phyloP scores from a whole-genome alignment of 2,888 invertebrate species.

The Volucella bombylans region DNA sequence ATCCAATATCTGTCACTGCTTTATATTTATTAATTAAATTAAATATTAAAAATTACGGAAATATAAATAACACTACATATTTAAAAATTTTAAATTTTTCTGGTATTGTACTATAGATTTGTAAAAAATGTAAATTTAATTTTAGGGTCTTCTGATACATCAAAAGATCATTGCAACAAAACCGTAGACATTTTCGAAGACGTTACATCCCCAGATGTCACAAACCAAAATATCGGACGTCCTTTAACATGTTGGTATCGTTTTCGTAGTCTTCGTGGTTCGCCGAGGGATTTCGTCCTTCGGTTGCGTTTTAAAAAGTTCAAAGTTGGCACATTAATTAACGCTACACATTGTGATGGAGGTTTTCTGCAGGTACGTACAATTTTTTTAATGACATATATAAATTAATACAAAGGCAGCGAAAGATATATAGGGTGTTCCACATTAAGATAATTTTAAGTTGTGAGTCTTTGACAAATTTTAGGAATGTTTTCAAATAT shows the following conservation, averaged over 20 bases:
- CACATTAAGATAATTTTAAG: no score
- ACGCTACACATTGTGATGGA: conserved; percentile 93
- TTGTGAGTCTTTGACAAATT: no score
- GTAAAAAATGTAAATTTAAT: not conserved
- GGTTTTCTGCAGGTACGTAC: conserved; percentile 91
- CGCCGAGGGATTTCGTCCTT: conserved; percentile 94
- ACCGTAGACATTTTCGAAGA: conserved; percentile 97
- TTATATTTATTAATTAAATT: no score
- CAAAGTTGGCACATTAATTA: conserved; percentile 93
- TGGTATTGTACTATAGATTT: not conserved
- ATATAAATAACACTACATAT: no score
- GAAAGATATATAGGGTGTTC: no score
- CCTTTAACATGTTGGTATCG: conserved; percentile 95
- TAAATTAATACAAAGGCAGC: no score
- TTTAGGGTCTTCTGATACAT: conserved; percentile 78
- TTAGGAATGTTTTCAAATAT: no score
- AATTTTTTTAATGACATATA: not conserved
- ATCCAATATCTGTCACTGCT: not conserved
- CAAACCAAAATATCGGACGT: conserved; percentile 90
- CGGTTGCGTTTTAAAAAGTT: conserved; percentile 95
- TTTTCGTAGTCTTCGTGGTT: conserved; percentile 93
- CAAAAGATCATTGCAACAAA: conserved; percentile 94
- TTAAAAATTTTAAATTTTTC: no score
- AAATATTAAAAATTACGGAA: no score
- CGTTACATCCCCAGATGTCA: conserved; percentile 93